phyloP scores from a whole-genome alignment of 1,140 invertebrate genomes.

The Dryas iulia region DNA sequence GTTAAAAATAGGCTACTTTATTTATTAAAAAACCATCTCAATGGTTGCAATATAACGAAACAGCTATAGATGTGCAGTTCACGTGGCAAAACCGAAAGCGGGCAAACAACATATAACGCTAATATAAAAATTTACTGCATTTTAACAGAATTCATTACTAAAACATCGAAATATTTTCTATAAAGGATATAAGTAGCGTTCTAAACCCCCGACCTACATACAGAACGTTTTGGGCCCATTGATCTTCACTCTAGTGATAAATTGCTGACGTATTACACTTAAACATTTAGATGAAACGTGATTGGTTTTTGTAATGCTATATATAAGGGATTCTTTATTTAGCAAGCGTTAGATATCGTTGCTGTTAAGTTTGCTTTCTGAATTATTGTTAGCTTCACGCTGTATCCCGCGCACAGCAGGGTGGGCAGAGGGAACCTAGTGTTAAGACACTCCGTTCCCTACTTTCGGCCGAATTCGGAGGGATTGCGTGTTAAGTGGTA shows the following conservation, averaged over 20 bases:
- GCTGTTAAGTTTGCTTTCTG: not conserved
- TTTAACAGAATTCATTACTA: constrained; percentile 18
- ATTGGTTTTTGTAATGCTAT: constrained; percentile 21
- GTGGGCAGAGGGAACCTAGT: no score
- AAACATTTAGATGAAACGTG: constrained; percentile 31
- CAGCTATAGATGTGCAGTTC: no score
- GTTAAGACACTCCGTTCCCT: no score
- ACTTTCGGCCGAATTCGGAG: no score
- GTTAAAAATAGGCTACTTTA: no score
- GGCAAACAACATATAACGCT: no score
- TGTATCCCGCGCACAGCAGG: no score
- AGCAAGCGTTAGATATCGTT: not conserved
- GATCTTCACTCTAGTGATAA: constrained; percentile 47
- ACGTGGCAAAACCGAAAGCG: no score
- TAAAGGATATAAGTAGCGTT: constrained; percentile 27
- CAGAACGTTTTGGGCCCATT: constrained; percentile 44
- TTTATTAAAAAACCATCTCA: no score
- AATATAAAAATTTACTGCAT: constrained; percentile 6
- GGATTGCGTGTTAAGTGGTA: no score
- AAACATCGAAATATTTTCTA: constrained; percentile 9
- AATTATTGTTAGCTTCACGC: no score
- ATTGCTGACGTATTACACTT: constrained; percentile 42
- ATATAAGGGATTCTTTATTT: constrained; percentile 18
- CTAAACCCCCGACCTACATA: constrained; percentile 31
- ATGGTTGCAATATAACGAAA: no score